Evolutionary conservation across 2,888 invertebrate genomes (phyloP), one percentile per base, ranked within the genome.

Genomic region (Balanococcus diminutus): DNA sequence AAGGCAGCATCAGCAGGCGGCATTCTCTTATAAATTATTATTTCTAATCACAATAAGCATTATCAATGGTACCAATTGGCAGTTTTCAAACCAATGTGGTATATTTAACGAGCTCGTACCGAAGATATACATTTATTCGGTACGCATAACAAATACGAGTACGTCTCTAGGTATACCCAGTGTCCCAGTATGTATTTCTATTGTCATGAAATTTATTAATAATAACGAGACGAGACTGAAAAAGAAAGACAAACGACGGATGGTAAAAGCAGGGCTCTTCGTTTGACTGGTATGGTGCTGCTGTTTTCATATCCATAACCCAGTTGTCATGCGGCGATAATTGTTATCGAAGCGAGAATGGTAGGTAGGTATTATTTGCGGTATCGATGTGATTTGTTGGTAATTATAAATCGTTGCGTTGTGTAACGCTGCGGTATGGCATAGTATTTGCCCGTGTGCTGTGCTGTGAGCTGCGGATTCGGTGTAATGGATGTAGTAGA

Each of bases 251-350:
- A 67, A 25, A 25, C 61, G 25, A n/a, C 28, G 61, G 22, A 67
- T 51, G 51, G 19, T 51, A 51, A 51, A 51, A 51, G 19, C 51
- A 25, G 61, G 61, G 61, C 14, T 67, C 61, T 67, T 67, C 28
- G 61, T 51, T 51, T 9, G 51, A 5, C 5, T 19, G 61, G 22
- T 67, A n/a, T n/a, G n/a, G n/a, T n/a, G n/a, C n/a, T n/a, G 28
- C 61, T 67, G 61, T 67, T 67, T 67, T 67, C 61, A 22, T 67
- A 67, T 67, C 51, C n/a, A 28, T 67, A 67, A 67, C 61, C 61
- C 61, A 67, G 61, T 67, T 67, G 61, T 67, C 61, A 67, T 67
- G 61, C 61, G 61, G 61, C 61, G 61, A 67, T 67, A 67, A 67
- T 67, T 67, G 61, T 67, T 67, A 67, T 67, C 61, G 61, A 67